Base-by-base conservation (phyloP, 2,888 invertebrate species). In the Pseudanteris insignis region DNA sequence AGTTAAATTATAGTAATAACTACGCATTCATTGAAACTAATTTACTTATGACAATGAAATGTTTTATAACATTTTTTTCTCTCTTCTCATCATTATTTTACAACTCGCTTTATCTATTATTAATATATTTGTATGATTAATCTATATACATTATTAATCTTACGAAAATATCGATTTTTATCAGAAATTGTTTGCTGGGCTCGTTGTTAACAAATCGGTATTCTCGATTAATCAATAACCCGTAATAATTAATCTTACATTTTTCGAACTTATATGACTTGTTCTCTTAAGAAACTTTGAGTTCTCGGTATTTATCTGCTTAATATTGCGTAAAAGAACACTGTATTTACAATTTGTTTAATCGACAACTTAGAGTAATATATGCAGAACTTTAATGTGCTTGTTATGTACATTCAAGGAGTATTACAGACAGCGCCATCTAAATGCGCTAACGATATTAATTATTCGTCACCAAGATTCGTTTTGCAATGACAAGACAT, bases 81-180 rank as follows among this genome's bases (percentile, higher is more conserved):
- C 36, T 58, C 30, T 55, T 33, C 24, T 61, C 41, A 57, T 57
- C 57, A 53, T 57, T 18, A 47, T 47, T 53, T 51, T 55, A 61
- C 50, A 61, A 55, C 55, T 59, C 53, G 53, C 32, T 47, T 36
- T 51, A 24, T 8, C 32, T 50, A 50, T 6, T 40, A 18, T 25
- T 33, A 15, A 47, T 37, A 47, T 41, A 51, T 36, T 46, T 46
- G 59, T 47, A 59, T 46, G 59, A 59, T 59, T 53, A 59, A 59
- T 46, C 51, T 50, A 53, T 47, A 26, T 53, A 59, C 47, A 59
- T 59, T 51, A 59, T 59, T 41, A 59, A 59, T 59, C 43, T 47
- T 60, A 60, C 53, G 60, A 60, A 53, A 60, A 60, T 60, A 60
- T 53, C 53, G 53, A 60, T 59, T 51, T 59, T 38, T 47, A 32